Base-by-base conservation (phyloP, 2,888 invertebrate genomes). In the Colostygia pectinataria region DNA sequence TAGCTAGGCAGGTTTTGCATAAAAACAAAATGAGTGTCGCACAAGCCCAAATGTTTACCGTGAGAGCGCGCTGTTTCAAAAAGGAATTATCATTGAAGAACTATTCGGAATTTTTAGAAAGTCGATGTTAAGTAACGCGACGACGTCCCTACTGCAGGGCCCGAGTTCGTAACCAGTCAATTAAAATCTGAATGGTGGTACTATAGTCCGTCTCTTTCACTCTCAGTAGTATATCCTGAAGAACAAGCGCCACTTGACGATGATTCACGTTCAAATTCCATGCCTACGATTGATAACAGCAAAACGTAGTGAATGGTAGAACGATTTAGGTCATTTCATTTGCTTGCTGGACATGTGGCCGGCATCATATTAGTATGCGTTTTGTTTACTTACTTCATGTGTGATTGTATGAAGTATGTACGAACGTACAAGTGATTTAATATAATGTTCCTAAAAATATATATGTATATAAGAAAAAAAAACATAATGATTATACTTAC, bases 161-260 rank as follows among this genome's bases (percentile, higher is more conserved):
- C 80, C 78, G 82, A 82, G 80, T 80, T 81, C 79, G 84, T 86
- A 87, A 85, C 85, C 85, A 88, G 86, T 87, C 86, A 87, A 88
- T 89, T 89, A 85, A n/a, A 83, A 83, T 82, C 79, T 75, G 85
- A 87, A 87, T 84, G 78, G 83, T 83, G 83, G 80, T 78, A 81
- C 76, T 68, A 78, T 80, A 70, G 55, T 63, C 79, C 63, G 67
- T 88, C 89, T 86, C 87, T 81, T 76, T 89, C 80, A 56, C 82
- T 75, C 88, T 63, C 67, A 74, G 71, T 69, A 68, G 68, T 71
- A 77, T 77, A 78, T 78, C 80, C 80, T 72, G 74, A 76, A 71
- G 74, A 72, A 74, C 78, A 83, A 83, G 87, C 87, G 87, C 87
- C 87, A 88, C 85, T 85, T 86, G 86, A 79, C 80, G 84, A 82